A percentile compares a stretch with the other conserved stretches of the same genome.
phyloP scores from a whole-genome alignment of 1,140 invertebrate genomes.

The Leptestheria dahalacensis region DNA sequence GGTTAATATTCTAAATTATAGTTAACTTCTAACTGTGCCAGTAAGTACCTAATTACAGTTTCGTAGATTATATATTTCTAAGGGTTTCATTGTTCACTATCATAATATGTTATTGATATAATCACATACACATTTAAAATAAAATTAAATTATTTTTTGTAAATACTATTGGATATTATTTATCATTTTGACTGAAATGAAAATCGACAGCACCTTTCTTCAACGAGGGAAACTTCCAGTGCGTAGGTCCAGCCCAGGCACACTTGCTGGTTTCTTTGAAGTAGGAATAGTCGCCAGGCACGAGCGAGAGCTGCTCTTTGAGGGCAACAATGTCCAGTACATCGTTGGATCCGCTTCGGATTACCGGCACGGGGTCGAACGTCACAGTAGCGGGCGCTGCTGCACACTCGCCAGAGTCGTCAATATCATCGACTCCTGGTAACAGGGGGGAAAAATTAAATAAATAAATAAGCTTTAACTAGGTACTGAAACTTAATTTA shows the following conservation, averaged over 20 bases:
- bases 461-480: neutral
- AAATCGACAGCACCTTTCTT: constrained; percentile 25
- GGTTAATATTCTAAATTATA: too few species aligned
- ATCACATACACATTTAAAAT: too few species aligned
- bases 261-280: constrained; percentile 37
- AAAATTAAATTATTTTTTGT: too few species aligned
- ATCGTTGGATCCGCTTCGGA: neutral
- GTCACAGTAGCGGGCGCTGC: constrained; percentile 1
- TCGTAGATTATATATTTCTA: too few species aligned
- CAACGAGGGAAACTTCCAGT: constrained; percentile 47
- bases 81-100: too few species aligned
- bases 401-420: constrained; percentile 18
- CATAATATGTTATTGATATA: too few species aligned
- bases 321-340: constrained; percentile 20
- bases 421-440: constrained; percentile 19
- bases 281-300: constrained; percentile 52
- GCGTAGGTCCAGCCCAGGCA: constrained; percentile 57
- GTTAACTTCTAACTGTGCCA: too few species aligned
- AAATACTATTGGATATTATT: neutral
- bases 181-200: too few species aligned
- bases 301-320: constrained; percentile 23
- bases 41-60: too few species aligned
- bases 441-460: constrained; percentile 4
- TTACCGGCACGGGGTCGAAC: neutral
- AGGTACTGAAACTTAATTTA: too few species aligned